phyloP scores from a whole-genome alignment of 2,888 invertebrate species.

The Nomada flava region DNA sequence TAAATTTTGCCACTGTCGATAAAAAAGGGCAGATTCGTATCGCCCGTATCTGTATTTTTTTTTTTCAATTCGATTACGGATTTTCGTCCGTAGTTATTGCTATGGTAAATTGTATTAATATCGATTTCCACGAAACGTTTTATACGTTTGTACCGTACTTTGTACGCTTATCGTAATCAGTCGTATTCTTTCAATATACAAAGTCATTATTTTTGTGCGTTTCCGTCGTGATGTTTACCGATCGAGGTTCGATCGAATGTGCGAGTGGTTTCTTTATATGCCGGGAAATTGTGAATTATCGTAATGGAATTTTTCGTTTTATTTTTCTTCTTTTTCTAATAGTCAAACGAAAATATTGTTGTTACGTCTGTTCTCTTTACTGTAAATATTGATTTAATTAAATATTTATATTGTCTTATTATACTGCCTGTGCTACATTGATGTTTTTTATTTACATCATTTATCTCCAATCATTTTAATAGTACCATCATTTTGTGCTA shows the following conservation, averaged over 20 bases:
- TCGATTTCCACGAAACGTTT: neutral
- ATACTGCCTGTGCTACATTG: neutral
- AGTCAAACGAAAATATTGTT: neutral
- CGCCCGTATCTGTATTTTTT: neutral
- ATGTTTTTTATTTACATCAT: conserved; percentile 2
- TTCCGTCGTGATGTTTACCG: conserved; percentile 11
- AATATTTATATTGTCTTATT: conserved; percentile 12
- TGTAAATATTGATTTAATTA: conserved; percentile 20
- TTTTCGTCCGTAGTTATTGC: neutral
- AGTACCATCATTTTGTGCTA: neutral
- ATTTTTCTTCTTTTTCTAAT: neutral
- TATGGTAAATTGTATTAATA: conserved; percentile 1
- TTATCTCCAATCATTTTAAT: neutral
- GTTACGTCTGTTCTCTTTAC: neutral
- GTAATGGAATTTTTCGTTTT: neutral
- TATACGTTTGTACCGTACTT: conserved; percentile 12
- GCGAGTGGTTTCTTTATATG: conserved; percentile 10
- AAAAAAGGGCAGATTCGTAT: neutral
- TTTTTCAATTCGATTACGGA: neutral
- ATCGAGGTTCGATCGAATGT: conserved; percentile 11
- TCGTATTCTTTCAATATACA: conserved; percentile 1
- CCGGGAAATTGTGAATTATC: conserved; percentile 5
- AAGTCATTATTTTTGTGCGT: conserved; percentile 12
- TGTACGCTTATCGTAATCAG: conserved; percentile 23
- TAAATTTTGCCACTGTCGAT: conserved; percentile 7